phyloP scores from a whole-genome alignment of 2,113 vertebrate genomes.

The Callocephalon fimbriatum region DNA sequence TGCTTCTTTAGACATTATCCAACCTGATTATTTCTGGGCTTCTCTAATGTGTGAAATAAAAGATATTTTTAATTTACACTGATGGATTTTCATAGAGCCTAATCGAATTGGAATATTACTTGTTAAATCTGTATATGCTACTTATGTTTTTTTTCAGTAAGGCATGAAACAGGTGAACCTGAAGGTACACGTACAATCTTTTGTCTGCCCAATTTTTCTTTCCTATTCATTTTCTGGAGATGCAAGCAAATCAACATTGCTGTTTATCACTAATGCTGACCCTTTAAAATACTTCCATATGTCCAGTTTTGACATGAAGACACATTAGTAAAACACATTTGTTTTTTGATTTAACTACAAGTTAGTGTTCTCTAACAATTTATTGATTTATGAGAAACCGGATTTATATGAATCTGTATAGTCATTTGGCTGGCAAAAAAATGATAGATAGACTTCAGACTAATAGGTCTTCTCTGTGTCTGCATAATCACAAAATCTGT shows the following conservation, averaged over 20 bases:
- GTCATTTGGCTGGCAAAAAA: neutral
- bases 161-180: neutral
- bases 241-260: neutral
- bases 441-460: neutral
- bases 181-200: neutral
- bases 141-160: neutral
- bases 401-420: neutral
- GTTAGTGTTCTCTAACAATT: neutral
- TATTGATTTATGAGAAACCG: neutral
- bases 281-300: neutral
- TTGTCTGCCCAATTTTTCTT: neutral
- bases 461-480: neutral
- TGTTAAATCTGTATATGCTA: neutral
- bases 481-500: neutral
- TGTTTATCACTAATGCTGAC: neutral
- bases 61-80: neutral
- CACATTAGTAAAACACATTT: neutral
- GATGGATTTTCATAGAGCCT: slow-evolving; percentile 1
- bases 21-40: neutral
- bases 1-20: neutral
- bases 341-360: neutral
- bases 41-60: neutral
- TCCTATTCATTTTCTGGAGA: neutral
- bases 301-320: neutral
- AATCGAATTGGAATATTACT: neutral